Evolutionary conservation across 2,888 invertebrate species (phyloP).

Genomic region (Eupeodes latifasciatus): DNA sequence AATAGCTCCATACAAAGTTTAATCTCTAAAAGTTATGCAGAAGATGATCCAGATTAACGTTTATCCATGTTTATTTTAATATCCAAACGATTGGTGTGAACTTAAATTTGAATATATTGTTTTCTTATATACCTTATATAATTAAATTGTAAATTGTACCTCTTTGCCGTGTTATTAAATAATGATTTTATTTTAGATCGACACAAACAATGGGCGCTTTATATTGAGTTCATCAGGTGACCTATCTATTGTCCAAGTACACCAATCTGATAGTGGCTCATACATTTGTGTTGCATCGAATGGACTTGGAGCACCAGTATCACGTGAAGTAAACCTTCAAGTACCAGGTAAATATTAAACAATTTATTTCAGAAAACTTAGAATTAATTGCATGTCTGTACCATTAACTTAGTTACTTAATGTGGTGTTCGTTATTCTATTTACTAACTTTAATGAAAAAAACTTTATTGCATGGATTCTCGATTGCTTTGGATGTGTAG

Average conservation of each 20-base stretch:
- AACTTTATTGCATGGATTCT: constrained; percentile 71
- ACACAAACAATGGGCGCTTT: constrained; percentile 89
- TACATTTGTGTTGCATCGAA: constrained; percentile 95
- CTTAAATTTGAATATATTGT: too few relatives aligned
- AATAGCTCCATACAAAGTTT: too few relatives aligned
- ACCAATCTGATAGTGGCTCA: constrained; percentile 91
- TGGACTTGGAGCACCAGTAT: constrained; percentile 88
- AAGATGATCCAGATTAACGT: too few relatives aligned
- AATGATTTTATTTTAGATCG: constrained; percentile 86
- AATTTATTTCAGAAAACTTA: neutral
- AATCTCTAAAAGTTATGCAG: too few relatives aligned
- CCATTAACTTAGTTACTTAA: constrained; percentile 45
- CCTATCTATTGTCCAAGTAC: constrained; percentile 92
- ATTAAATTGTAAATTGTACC: too few relatives aligned
- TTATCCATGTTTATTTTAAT: too few relatives aligned
- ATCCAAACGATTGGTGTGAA: too few relatives aligned
- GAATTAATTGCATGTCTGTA: constrained; percentile 41
- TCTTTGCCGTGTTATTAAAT: neutral
- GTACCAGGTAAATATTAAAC: constrained; percentile 88
- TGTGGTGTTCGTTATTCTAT: constrained; percentile 77
- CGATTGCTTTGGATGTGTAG: constrained; percentile 46
- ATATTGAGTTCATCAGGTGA: constrained; percentile 89
- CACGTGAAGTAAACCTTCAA: constrained; percentile 88
- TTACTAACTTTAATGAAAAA: constrained; percentile 56
- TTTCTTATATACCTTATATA: too few relatives aligned